These are phyloP conservation scores for Caenorhabditis sp. DNA, from an alignment of 2,888 invertebrate genomes.

Conservation along the genomic window DNA sequence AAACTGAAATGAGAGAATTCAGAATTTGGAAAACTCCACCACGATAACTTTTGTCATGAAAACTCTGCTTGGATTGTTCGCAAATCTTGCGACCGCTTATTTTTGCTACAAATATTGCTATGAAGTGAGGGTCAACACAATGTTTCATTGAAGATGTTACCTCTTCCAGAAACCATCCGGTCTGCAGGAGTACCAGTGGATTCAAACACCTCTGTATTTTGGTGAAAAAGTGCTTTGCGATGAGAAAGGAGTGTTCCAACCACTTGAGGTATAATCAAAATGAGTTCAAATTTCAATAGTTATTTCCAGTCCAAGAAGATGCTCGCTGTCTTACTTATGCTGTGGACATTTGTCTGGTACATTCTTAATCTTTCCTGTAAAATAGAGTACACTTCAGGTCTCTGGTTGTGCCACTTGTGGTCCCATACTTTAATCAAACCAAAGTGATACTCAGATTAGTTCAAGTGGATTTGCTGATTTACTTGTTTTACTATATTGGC, in stretches of 20 bases:
- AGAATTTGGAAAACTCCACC: not conserved
- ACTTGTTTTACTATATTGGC: not conserved
- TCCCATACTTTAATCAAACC: slow-evolving; percentile 2
- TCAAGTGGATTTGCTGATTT: not conserved
- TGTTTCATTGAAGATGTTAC: not conserved
- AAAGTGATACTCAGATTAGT: not conserved
- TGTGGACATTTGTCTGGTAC: not conserved
- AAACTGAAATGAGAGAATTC: not conserved
- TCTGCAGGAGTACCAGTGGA: not conserved
- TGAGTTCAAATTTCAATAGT: not conserved
- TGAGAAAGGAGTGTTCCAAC: not conserved
- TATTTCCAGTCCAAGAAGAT: slow-evolving; percentile 6
- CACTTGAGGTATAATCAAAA: not conserved
- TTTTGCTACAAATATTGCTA: slow-evolving; percentile 3
- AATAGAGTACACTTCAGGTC: not conserved
- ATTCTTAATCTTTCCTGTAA: not conserved
- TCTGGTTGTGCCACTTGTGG: not conserved
- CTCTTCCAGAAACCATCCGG: not conserved
- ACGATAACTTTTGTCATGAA: not conserved
- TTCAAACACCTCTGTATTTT: not conserved
- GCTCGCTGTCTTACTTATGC: not conserved
- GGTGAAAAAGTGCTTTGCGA: not conserved
- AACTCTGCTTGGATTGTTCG: not conserved
- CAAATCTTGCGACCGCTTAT: not conserved
- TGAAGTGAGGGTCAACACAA: not conserved